phyloP scores from a whole-genome alignment of 2,888 invertebrate species.

The Cinara cedri region DNA sequence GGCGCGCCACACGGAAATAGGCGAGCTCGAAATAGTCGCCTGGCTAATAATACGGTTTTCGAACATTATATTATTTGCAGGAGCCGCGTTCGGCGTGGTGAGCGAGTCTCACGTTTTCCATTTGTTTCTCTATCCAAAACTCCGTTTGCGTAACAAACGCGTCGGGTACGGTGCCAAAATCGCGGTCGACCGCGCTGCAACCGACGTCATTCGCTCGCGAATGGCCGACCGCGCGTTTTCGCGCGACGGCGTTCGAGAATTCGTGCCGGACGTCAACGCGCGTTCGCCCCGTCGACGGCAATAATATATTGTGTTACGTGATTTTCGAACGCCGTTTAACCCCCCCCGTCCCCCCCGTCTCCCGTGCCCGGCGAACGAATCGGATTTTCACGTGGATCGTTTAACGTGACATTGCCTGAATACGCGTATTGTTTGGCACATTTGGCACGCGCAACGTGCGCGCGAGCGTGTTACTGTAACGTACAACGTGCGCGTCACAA shows the following conservation, averaged over 20 bases:
- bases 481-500: not conserved
- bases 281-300: too few relatives aligned
- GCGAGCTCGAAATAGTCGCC: constrained; percentile 28
- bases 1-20: constrained; percentile 44
- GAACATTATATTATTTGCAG: not conserved
- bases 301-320: too few relatives aligned
- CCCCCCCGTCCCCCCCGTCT: too few relatives aligned
- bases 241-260: too few relatives aligned
- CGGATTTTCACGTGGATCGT: not conserved
- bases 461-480: too few relatives aligned
- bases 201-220: too few relatives aligned
- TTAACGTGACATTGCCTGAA: not conserved
- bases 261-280: too few relatives aligned
- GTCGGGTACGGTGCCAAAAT: not conserved
- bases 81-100: not conserved
- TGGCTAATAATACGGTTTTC: constrained; percentile 13
- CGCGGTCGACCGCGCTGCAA: too few relatives aligned
- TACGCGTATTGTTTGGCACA: constrained; percentile 4
- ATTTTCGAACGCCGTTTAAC: too few relatives aligned
- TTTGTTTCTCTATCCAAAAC: not conserved
- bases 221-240: too few relatives aligned
- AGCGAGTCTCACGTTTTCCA: not conserved
- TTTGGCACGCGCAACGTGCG: constrained; percentile 4
- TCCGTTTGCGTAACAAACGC: not conserved
- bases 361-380: not conserved